Evolutionary conservation across 2,888 invertebrate genomes (phyloP), one percentile per base, ranked within the genome.

Genomic region (Seladonia tumulorum): DNA sequence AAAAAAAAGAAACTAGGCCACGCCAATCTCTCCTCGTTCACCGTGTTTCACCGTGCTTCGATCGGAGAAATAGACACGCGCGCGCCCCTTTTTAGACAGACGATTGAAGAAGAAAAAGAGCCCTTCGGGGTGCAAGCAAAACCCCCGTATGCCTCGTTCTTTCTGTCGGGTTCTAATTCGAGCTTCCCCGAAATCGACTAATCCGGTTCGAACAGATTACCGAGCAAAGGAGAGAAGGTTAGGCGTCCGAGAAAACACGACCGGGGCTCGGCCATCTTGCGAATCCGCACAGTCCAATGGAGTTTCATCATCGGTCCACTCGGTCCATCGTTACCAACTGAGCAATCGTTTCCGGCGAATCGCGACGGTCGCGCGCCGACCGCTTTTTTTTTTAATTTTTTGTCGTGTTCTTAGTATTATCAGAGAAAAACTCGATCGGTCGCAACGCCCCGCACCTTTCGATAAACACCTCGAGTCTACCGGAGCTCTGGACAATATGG

Each of bases 201-300:
- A 53, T 3, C 53, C 53, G 2, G n/a, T n/a, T 7, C 49, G 8
- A 18, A 16, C 18, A 3, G 10, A 53, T 53, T n/a, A 53, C n/a
- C 53, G 53, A 10, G 53, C 53, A 14, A 12, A 10, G 60, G 16
- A 16, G 16, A 49, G 49, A 25, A 60, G 25, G 60, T 60, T 25
- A 25, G 60, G 12, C 25, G 25, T 60, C 25, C 25, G 25, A 25
- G 60, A 60, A 25, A 60, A 25, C 60, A 60, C 60, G 60, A 60
- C n/a, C n/a, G 22, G 10, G 81, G 87, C 76, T 74, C 90, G 90
- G 90, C 90, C 90, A 90, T 90, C 88, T 90, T 90, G 90, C 89
- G 77, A 85, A 75, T 81, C 74, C 79, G 66, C 71, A 57, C 70
- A 79, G 68, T 73, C 60, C 83, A 35, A 53, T 25, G 79, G 74